Conservation (phyloP, 2,797 vertebrate species). For the Cossypha heuglini region DNA sequence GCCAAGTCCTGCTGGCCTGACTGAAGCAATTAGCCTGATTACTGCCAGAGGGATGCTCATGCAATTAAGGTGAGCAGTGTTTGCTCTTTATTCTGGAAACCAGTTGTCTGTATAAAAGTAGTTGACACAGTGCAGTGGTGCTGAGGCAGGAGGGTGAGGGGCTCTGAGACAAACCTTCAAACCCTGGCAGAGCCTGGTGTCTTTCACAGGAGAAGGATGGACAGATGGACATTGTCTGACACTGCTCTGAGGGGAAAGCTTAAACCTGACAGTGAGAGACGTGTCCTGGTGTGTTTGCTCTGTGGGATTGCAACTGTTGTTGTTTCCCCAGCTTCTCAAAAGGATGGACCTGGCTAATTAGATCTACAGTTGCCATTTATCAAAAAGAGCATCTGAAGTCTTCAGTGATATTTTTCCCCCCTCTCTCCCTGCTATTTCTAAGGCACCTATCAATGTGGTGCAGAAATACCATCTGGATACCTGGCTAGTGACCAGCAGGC, state of each 20-base stretch:
- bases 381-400: slow-evolving; percentile 20
- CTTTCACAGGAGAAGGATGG: neutral
- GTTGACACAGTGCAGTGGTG: neutral
- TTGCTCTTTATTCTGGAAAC: neutral
- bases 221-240: neutral
- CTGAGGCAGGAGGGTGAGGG: neutral
- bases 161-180: neutral
- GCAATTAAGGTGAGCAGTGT: slow-evolving; percentile 36
- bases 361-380: neutral
- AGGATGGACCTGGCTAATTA: neutral
- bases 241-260: neutral
- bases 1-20: slow-evolving; percentile 35
- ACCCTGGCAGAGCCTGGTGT: neutral
- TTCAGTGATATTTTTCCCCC: neutral
- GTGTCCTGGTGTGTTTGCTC: neutral
- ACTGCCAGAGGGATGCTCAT: slow-evolving; percentile 7
- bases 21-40: slow-evolving; percentile 45
- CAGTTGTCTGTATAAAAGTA: neutral
- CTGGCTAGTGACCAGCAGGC: slow-evolving; percentile 45
- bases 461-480: slow-evolving; percentile 30
- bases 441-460: slow-evolving; percentile 8
- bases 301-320: neutral
- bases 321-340: neutral
- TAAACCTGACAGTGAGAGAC: neutral
- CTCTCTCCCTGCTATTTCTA: neutral